A percentile compares a stretch with the other conserved stretches of the same genome.
phyloP scores from a whole-genome alignment of 1,140 invertebrate species.

The Hycleus phaleratus region DNA sequence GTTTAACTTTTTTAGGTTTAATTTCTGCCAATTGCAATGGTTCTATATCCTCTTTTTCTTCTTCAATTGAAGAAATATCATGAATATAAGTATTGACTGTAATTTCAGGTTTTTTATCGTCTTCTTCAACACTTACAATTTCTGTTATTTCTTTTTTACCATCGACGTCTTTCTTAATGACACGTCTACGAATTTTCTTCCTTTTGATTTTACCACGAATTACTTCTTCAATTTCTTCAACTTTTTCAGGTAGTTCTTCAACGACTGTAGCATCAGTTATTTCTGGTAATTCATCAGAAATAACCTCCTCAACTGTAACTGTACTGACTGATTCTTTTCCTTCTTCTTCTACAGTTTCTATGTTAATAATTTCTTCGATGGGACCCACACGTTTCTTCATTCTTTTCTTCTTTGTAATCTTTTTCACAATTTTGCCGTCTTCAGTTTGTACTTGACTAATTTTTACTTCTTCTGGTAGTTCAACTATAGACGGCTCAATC shows the following conservation, averaged over 20 bases:
- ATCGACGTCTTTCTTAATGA: slow-evolving; percentile 36
- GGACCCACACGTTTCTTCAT: slow-evolving; percentile 28
- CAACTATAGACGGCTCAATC: slow-evolving; percentile 30
- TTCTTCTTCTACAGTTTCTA: slow-evolving; percentile 43
- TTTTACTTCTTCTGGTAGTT: slow-evolving; percentile 35
- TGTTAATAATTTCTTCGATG: slow-evolving; percentile 40
- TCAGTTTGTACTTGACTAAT: slow-evolving; percentile 1
- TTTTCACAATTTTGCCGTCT: slow-evolving; percentile 10
- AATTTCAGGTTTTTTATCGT: slow-evolving; percentile 38
- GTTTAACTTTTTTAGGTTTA: slow-evolving; percentile 9
- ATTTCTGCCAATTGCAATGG: slow-evolving; percentile 25
- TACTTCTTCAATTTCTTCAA: slow-evolving; percentile 24
- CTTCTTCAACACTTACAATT: slow-evolving; percentile 40
- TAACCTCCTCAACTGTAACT: slow-evolving; percentile 36
- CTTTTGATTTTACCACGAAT: slow-evolving; percentile 32
- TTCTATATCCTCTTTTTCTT: slow-evolving; percentile 33
- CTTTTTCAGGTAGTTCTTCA: slow-evolving; percentile 31
- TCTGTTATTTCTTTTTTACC: slow-evolving; percentile 37
- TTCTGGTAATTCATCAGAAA: slow-evolving; percentile 18
- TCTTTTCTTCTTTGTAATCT: slow-evolving; percentile 13
- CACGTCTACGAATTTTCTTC: slow-evolving; percentile 38
- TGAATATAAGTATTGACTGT: slow-evolving; percentile 26
- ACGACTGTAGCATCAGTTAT: slow-evolving; percentile 17
- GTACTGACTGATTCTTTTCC: slow-evolving; percentile 38
- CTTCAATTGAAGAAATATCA: slow-evolving; percentile 6